Conservation (phyloP, 23 tunicate genomes). For the Oikopleura albicans region DNA sequence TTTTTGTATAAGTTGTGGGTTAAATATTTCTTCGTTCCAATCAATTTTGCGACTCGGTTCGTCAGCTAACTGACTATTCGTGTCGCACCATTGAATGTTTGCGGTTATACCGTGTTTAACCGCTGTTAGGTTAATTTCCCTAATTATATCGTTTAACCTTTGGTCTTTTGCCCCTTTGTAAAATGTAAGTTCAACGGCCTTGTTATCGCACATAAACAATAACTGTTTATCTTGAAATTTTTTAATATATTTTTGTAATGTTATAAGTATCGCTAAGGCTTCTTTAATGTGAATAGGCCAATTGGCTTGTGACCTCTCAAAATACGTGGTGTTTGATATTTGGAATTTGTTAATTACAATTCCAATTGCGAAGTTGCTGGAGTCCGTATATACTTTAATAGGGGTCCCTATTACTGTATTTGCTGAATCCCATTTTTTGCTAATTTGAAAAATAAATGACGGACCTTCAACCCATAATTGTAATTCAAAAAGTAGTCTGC, state of each 20-base stretch:
- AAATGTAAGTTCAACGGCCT: background rate
- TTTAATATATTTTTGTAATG: background rate
- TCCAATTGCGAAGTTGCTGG: background rate
- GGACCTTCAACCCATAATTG: background rate
- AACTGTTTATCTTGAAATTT: background rate
- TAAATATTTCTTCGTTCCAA: background rate
- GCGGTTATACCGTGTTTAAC: background rate
- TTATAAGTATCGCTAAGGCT: background rate
- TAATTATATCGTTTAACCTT: background rate
- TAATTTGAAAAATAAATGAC: too few relatives aligned
- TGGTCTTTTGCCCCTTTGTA: background rate
- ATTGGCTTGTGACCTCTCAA: background rate
- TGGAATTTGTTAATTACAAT: background rate
- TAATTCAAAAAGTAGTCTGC: background rate
- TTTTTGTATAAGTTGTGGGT: background rate
- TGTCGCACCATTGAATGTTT: background rate
- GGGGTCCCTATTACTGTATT: background rate
- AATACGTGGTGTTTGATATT: too few relatives aligned
- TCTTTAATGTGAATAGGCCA: background rate
- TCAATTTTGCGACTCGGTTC: background rate
- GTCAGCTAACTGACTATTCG: background rate
- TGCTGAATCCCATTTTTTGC: background rate
- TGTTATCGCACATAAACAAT: background rate
- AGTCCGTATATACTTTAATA: background rate
- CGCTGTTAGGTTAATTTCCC: background rate